Evolutionary conservation across 2,797 vertebrate genomes (phyloP).

Genomic region (Poeciliopsis paucimaculata): DNA sequence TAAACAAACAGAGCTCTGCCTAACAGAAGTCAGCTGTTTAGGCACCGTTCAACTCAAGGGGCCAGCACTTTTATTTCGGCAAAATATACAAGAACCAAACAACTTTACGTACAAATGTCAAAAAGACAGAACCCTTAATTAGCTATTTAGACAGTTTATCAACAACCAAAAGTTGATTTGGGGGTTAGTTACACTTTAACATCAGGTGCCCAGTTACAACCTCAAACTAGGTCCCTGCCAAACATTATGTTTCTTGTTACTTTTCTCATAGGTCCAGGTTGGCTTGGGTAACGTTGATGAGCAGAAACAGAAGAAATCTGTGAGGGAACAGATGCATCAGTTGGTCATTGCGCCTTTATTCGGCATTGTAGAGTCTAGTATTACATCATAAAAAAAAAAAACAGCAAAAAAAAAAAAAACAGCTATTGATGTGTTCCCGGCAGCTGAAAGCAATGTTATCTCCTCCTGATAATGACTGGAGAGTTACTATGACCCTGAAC

Average conservation of each 20-base stretch:
- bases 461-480: background rate
- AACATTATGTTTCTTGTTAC: background rate
- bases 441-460: background rate
- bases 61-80: too few relatives aligned
- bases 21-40: too few relatives aligned
- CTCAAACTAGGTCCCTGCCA: background rate
- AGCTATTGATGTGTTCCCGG: background rate
- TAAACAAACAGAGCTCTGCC: too few relatives aligned
- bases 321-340: background rate
- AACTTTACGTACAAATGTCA: too few relatives aligned
- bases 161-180: too few relatives aligned
- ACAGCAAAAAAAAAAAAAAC: background rate
- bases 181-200: too few relatives aligned
- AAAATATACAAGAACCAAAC: too few relatives aligned
- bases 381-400: background rate
- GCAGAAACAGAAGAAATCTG: background rate
- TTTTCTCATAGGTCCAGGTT: background rate
- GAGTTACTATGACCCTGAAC: background rate
- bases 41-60: too few relatives aligned
- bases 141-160: too few relatives aligned
- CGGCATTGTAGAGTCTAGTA: background rate
- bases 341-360: background rate
- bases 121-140: too few relatives aligned
- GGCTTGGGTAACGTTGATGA: background rate
- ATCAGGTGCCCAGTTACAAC: background rate